Conservation (phyloP, 2,888 invertebrate genomes). For the Schrankia costaestrigalis region DNA sequence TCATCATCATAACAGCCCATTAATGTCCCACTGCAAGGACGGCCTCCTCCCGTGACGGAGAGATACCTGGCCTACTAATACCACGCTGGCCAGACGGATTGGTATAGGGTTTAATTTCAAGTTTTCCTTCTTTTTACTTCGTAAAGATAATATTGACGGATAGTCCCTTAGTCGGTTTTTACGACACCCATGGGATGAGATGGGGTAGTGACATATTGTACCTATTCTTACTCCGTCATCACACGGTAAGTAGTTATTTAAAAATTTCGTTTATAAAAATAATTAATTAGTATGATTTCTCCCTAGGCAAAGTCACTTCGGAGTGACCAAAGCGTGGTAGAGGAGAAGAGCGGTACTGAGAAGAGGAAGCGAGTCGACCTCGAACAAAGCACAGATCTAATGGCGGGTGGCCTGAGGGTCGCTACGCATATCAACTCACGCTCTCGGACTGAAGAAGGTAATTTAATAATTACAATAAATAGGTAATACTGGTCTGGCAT, state of each 20-base stretch:
- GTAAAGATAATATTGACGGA: too few species aligned
- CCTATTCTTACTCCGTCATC: neutral
- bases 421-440: slow-evolving; percentile 90
- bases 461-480: neutral
- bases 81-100: too few species aligned
- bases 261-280: neutral
- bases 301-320: slow-evolving; percentile 63
- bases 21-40: too few species aligned
- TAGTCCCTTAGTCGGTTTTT: too few species aligned
- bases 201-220: too few species aligned
- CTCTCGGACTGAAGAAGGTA: slow-evolving; percentile 90
- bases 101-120: too few species aligned
- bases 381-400: slow-evolving; percentile 91
- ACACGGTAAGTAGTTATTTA: neutral
- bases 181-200: too few species aligned
- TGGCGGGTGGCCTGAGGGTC: slow-evolving; percentile 90
- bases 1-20: too few species aligned
- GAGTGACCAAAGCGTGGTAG: slow-evolving; percentile 65
- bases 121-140: too few species aligned
- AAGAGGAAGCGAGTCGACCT: slow-evolving; percentile 90
- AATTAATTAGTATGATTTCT: neutral
- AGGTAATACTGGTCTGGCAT: too few species aligned
- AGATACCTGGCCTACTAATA: too few species aligned
- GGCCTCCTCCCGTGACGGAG: too few species aligned
- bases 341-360: slow-evolving; percentile 81